phyloP scores from a whole-genome alignment of 2,113 vertebrate genomes.

The Dipodomys merriami region DNA sequence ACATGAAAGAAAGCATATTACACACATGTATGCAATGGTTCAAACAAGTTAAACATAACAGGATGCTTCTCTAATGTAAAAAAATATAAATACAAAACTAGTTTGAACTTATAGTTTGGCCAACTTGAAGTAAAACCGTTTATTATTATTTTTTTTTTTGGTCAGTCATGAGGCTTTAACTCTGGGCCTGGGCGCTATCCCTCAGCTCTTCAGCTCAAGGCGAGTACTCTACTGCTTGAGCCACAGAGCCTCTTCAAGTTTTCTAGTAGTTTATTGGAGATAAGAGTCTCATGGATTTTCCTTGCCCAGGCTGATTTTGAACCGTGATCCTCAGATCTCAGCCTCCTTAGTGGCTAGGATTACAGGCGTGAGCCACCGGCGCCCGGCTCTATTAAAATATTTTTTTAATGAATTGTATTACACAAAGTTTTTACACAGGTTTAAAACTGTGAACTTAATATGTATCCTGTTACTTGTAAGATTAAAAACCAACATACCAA shows the following conservation, averaged over 20 bases:
- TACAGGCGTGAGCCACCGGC: no score
- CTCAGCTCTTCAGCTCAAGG: no score
- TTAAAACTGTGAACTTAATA: not conserved
- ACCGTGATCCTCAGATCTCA: no score
- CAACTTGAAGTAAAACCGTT: constrained; percentile 18
- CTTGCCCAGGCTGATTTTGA: no score
- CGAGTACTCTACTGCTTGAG: no score
- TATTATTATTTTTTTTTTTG: not conserved
- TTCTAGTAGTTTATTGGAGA: no score
- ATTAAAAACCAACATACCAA: not conserved
- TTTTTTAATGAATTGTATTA: constrained; percentile 16
- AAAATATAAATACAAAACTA: not conserved
- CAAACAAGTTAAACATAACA: constrained; percentile 10
- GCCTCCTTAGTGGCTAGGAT: no score
- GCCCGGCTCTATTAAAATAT: not conserved
- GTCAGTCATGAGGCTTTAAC: no score
- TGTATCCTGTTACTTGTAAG: not conserved
- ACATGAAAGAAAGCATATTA: not conserved
- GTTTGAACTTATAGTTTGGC: not conserved
- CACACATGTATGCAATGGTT: not conserved
- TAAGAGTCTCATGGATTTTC: no score
- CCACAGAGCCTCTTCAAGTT: no score
- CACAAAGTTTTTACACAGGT: constrained; percentile 13
- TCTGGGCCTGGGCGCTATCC: no score
- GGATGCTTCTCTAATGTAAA: not conserved